A percentile compares a stretch with the other conserved stretches of the same genome.
Evolutionary conservation across 2,797 vertebrate species (phyloP).

Genomic region (Loriculus beryllinus): DNA sequence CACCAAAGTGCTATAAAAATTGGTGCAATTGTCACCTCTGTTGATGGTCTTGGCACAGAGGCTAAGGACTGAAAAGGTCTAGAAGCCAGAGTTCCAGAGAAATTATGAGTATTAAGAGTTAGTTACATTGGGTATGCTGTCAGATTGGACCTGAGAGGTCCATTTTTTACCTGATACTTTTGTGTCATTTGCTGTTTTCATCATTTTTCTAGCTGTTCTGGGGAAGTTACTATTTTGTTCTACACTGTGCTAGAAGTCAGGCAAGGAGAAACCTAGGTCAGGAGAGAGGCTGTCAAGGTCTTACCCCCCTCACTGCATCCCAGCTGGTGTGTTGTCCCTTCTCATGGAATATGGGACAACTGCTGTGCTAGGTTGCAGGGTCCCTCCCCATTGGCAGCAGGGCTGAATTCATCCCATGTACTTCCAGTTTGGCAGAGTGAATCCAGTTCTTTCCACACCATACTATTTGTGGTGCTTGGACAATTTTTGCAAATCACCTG

Average conservation of each 20-base stretch:
- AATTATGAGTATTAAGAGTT: neutral
- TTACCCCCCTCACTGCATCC: neutral
- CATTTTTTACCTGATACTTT: neutral
- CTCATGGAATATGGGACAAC: rapidly evolving
- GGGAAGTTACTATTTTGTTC: neutral
- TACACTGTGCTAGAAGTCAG: neutral
- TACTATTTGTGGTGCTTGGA: neutral
- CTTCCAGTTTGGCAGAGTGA: neutral
- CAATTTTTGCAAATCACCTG: neutral
- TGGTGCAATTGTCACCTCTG: neutral
- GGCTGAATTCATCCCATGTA: rapidly evolving
- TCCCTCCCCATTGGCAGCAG: neutral
- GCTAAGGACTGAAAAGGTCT: neutral
- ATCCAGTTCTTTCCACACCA: neutral
- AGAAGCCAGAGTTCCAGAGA: neutral
- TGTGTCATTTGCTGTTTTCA: neutral
- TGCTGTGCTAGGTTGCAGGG: neutral
- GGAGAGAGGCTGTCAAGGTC: neutral
- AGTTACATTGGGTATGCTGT: neutral
- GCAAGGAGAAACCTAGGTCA: neutral
- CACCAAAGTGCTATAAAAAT: neutral
- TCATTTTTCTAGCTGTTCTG: neutral
- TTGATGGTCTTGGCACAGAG: neutral
- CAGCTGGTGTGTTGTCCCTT: neutral
- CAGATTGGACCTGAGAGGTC: neutral